Evolutionary conservation across 2,113 vertebrate species (phyloP), one percentile per base, ranked within the genome.

Genomic region (Corythaixoides concolor): DNA sequence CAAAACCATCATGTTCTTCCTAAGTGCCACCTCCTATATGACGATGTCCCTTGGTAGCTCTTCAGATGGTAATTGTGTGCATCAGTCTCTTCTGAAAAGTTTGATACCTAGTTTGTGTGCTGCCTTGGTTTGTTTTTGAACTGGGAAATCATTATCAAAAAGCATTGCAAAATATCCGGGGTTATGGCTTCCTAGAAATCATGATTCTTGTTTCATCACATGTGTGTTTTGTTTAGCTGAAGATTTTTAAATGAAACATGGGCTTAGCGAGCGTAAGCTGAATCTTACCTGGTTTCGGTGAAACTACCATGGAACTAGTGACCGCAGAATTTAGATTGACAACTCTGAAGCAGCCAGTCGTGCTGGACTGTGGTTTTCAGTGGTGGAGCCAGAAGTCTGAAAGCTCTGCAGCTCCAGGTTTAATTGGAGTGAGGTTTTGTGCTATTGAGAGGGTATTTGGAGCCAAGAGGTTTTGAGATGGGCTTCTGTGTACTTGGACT

Each of bases 11-110:
- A 0, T 60, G 18, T 8, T 64, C 9, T 73, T 92, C 49, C 6
- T 56, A 0, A 47, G 11, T 47, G 17, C 23, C 2, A 1, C 4
- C 13, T 55, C 11, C 41, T 60, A 1, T 35, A 30, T 0, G 0
- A 2, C n/a, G 5, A 18, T 66, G 35, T 62, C 43, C 32, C 8
- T 2, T 49, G 30, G 26, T 92, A 67, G 26, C 41, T 81, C 10
- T 70, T 84, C 53, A 27, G 39, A 6, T 14, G 21, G 9, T 26
- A 63, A 47, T 28, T 8, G 10, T 2, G 9, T 76, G 19, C 6
- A 17, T 64, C 32, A 15, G 16, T 56, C 37, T 55, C 8, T 79
- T 59, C 26, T 43, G 63, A 66, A 67, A 43, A 11, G 16, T 68
- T 76, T 68, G 11, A 1, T 52, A 23, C 1, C 17, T 47, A 15